These are phyloP conservation scores for Sebastolobus altivelis DNA, from an alignment of 2,797 vertebrate species.

Conservation along the genomic window DNA sequence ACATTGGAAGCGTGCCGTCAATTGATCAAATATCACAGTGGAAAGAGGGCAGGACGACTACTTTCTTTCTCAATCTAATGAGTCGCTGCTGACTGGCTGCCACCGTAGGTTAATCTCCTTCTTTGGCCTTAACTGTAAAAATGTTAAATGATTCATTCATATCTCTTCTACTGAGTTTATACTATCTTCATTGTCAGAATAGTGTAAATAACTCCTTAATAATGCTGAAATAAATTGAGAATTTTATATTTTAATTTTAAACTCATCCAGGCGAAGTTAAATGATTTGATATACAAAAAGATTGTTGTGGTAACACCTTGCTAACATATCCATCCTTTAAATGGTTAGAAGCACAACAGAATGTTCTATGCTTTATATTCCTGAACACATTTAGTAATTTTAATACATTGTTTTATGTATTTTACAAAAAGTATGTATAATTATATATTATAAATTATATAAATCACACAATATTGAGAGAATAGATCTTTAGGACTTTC, in stretches of 20 bases:
- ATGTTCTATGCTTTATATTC: background rate
- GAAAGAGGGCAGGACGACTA: conserved; percentile 44
- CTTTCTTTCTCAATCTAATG: conserved; percentile 67
- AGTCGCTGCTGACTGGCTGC: conserved; percentile 50
- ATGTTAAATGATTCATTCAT: conserved; percentile 7
- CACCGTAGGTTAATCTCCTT: conserved; percentile 56
- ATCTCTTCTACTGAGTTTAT: background rate
- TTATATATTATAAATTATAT: background rate
- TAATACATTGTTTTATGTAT: background rate
- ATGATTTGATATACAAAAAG: background rate
- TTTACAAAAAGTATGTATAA: background rate
- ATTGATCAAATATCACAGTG: conserved; percentile 61
- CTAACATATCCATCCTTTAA: background rate
- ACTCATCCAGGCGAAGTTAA: background rate
- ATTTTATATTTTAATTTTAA: too few relatives aligned
- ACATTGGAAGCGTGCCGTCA: conserved; percentile 18
- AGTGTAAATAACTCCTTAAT: background rate
- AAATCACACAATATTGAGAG: background rate
- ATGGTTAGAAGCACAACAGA: background rate
- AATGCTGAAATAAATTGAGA: background rate
- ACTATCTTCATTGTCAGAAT: background rate
- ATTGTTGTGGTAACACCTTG: background rate
- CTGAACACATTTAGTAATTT: background rate
- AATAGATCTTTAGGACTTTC: background rate
- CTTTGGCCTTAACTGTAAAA: conserved; percentile 45